Evolutionary conservation across 2,113 vertebrate genomes (phyloP).

Genomic region (Eptatretus burgeri): DNA sequence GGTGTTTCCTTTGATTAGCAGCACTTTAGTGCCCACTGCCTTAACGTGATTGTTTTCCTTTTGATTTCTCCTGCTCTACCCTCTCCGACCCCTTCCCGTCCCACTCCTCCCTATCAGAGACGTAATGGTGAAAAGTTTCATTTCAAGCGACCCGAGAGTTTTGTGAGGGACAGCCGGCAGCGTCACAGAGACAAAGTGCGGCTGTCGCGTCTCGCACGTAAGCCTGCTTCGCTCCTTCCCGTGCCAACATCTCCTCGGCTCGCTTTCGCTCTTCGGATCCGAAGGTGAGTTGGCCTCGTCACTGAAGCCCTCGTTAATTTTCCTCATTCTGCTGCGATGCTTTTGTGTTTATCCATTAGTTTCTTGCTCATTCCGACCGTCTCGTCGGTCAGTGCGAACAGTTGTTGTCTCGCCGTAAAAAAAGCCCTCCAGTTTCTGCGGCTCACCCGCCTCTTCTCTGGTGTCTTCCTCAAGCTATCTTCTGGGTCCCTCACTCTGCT

Average conservation of each 20-base stretch:
- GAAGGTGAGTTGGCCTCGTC: too few species aligned
- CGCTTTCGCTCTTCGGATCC: conserved; percentile 39
- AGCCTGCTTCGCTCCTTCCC: conserved; percentile 15
- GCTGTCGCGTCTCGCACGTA: conserved; percentile 21
- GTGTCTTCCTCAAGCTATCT: conserved; percentile 37
- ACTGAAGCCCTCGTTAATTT: too few species aligned
- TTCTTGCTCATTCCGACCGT: too few species aligned
- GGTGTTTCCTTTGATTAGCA: too few species aligned
- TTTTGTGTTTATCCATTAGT: too few species aligned
- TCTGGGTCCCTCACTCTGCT: conserved; percentile 29
- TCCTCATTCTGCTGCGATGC: too few species aligned
- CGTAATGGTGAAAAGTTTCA: conserved; percentile 28
- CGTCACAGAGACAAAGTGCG: conserved; percentile 25
- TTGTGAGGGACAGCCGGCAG: conserved; percentile 30
- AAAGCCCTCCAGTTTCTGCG: conserved; percentile 27
- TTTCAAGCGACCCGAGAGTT: conserved; percentile 50
- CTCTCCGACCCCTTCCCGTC: too few species aligned
- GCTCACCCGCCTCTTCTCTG: conserved; percentile 47
- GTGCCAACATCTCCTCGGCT: conserved; percentile 27
- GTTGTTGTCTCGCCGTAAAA: conserved; percentile 30
- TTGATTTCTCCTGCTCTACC: too few species aligned
- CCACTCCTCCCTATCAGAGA: conserved; percentile 14
- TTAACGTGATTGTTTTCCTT: too few species aligned
- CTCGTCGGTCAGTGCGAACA: conserved; percentile 46
- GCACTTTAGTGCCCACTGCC: too few species aligned